These are phyloP conservation scores for Epirrita christyi DNA, from an alignment of 2,888 invertebrate genomes.

Conservation along the genomic window DNA sequence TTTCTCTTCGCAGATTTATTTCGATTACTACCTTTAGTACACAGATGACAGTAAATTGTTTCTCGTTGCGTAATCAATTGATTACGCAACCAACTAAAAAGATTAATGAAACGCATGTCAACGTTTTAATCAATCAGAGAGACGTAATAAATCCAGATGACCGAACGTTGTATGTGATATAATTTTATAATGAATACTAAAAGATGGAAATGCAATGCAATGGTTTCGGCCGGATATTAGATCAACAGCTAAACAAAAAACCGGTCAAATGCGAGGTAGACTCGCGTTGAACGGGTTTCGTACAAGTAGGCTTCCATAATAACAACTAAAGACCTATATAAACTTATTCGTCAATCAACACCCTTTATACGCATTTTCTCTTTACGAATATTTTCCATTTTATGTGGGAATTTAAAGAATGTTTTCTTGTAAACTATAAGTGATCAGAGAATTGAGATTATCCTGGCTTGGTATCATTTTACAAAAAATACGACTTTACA, in stretches of 20 bases:
- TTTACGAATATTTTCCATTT: no score
- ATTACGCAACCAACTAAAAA: slow-evolving; percentile 16
- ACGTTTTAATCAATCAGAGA: slow-evolving; percentile 12
- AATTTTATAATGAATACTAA: slow-evolving; percentile 16
- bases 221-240: not conserved
- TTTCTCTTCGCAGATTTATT: slow-evolving; percentile 12
- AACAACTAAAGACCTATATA: no score
- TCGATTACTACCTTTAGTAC: slow-evolving; percentile 18
- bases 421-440: no score
- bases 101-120: slow-evolving; percentile 18
- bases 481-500: no score
- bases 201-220: slow-evolving; percentile 5
- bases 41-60: slow-evolving; percentile 4
- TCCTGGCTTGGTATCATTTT: no score
- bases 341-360: no score
- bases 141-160: slow-evolving; percentile 20
- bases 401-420: no score
- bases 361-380: no score
- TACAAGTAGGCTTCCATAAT: no score
- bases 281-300: no score
- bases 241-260: not conserved
- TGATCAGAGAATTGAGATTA: no score
- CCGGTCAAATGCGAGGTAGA: no score
- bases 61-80: not conserved
- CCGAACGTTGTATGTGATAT: slow-evolving; percentile 11